phyloP scores from a whole-genome alignment of 2,888 invertebrate species.

The Diarsia mendica region DNA sequence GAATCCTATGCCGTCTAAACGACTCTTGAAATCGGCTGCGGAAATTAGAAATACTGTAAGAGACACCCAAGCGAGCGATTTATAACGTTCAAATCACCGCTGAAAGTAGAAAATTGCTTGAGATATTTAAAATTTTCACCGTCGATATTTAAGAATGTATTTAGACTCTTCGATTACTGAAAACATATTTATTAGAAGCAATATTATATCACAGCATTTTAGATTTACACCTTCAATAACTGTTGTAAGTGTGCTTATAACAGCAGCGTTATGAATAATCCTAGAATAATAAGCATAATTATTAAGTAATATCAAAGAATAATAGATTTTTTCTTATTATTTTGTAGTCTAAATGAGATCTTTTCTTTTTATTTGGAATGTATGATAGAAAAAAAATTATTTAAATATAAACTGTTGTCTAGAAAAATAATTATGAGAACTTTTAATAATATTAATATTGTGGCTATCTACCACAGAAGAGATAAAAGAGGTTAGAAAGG shows the following conservation, averaged over 20 bases:
- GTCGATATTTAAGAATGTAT: neutral
- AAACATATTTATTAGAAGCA: neutral
- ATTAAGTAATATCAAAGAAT: constrained; percentile 48
- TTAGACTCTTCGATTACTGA: neutral
- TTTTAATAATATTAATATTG: constrained; percentile 31
- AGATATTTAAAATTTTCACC: neutral
- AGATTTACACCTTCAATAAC: neutral
- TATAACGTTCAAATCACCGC: neutral
- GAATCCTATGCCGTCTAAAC: too few species aligned
- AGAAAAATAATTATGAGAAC: constrained; percentile 32
- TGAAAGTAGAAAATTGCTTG: neutral
- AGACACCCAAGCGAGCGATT: neutral
- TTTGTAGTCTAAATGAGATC: constrained; percentile 6
- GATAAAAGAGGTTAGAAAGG: too few species aligned
- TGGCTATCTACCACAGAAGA: constrained; percentile 48
- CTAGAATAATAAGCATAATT: constrained; percentile 31
- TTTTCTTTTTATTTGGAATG: constrained; percentile 15
- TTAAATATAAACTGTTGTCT: constrained; percentile 24
- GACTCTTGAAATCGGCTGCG: neutral
- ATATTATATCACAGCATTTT: neutral
- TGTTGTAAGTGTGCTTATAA: constrained; percentile 15
- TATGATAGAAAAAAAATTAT: constrained; percentile 21
- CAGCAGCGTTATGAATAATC: neutral
- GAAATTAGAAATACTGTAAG: neutral
- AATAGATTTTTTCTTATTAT: constrained; percentile 17